These are phyloP conservation scores for Cephalopholis sonnerati DNA, from an alignment of 2,113 vertebrate genomes.

Conservation along the genomic window DNA sequence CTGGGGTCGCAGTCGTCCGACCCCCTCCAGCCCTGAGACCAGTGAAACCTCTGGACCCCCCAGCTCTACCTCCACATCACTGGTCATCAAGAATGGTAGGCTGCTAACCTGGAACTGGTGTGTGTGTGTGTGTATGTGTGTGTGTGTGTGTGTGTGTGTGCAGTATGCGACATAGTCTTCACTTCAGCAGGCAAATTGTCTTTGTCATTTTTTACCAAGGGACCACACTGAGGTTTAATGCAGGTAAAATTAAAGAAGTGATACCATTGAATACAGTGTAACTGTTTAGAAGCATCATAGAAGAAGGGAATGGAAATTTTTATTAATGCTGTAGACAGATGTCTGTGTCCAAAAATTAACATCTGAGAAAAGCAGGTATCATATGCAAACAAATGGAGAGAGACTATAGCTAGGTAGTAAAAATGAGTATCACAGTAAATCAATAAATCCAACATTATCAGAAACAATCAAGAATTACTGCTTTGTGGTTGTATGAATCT, in stretches of 20 bases:
- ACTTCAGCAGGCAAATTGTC: background rate
- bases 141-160: background rate
- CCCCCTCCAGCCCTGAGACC: constrained; percentile 80
- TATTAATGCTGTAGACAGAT: background rate
- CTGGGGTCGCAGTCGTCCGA: constrained; percentile 82
- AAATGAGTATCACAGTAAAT: too few relatives aligned
- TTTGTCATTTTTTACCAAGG: background rate
- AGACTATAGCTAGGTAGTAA: too few relatives aligned
- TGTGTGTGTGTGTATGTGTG: background rate
- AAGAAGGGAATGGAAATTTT: background rate
- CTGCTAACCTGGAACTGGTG: background rate
- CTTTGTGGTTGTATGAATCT: too few relatives aligned
- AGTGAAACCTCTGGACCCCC: constrained; percentile 76
- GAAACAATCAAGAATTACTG: too few relatives aligned
- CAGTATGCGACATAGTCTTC: background rate
- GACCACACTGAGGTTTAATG: background rate
- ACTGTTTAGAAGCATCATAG: background rate
- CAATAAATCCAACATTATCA: too few relatives aligned
- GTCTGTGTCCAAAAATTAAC: too few relatives aligned
- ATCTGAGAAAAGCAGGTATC: background rate
- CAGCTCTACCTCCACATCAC: constrained; percentile 74
- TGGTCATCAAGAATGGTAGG: constrained; percentile 85
- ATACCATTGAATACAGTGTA: too few relatives aligned
- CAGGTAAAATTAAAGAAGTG: too few relatives aligned
- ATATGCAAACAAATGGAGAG: too few relatives aligned